These are phyloP conservation scores for Oncorhynchus tshawytscha DNA, from an alignment of 2,113 vertebrate genomes.

Conservation along the genomic window DNA sequence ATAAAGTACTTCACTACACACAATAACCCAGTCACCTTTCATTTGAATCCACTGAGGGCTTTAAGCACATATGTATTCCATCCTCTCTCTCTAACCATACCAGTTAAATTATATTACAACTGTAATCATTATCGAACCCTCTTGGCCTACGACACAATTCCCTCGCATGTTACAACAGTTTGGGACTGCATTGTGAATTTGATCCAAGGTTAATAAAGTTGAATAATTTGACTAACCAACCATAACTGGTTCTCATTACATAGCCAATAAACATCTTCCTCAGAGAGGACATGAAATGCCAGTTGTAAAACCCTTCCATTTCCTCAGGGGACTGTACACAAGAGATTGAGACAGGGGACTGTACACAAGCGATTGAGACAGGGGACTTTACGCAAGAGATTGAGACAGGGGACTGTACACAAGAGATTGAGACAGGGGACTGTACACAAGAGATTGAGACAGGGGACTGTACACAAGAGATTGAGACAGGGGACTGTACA, in stretches of 20 bases:
- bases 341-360: background rate
- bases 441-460: no score
- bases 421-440: no score
- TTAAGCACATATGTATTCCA: constrained; percentile 69
- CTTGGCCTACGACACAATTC: constrained; percentile 79
- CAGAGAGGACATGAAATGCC: constrained; percentile 80
- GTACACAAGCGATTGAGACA: background rate
- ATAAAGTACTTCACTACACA: constrained; percentile 74
- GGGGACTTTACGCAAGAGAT: no score
- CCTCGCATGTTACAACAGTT: constrained; percentile 84
- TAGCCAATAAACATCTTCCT: constrained; percentile 92
- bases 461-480: no score
- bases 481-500: no score
- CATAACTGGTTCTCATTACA: constrained; percentile 85
- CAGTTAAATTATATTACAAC: constrained; percentile 76
- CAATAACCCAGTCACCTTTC: constrained; percentile 63
- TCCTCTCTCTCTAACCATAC: constrained; percentile 55
- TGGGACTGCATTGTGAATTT: constrained; percentile 79
- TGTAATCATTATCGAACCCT: constrained; percentile 86
- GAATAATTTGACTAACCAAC: constrained; percentile 94
- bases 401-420: no score
- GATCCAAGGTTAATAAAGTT: constrained; percentile 93
- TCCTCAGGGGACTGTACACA: background rate
- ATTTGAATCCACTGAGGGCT: constrained; percentile 62
- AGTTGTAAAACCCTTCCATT: constrained; percentile 54